Percentiles rank a stretch among this genome's conserved stretches.
Conservation (phyloP, 35 echinoderm and acorn worm genomes). For the Heliocidaris tuberculata region DNA sequence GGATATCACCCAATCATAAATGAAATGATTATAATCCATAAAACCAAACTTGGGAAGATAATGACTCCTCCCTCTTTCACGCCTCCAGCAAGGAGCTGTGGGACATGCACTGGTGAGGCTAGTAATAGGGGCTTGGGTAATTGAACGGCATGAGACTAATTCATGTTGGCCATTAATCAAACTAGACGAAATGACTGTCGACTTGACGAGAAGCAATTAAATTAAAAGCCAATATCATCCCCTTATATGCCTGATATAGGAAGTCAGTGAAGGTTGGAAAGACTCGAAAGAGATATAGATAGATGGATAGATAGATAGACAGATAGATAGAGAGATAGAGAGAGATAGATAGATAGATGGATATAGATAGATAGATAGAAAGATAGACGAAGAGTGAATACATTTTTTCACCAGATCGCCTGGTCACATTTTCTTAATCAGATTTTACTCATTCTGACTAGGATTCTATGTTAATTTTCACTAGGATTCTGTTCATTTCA, state of each 20-base stretch:
- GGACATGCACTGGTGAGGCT: background rate
- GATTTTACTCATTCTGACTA: too few species aligned
- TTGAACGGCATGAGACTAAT: slow-evolving; percentile 23
- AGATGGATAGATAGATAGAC: background rate
- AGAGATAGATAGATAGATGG: too few species aligned
- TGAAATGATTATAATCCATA: background rate
- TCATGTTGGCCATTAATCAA: slow-evolving; percentile 23
- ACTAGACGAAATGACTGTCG: background rate
- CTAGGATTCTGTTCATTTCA: too few species aligned
- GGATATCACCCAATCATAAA: background rate
- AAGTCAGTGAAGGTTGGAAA: background rate
- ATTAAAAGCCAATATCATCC: slow-evolving; percentile 15
- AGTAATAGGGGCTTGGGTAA: background rate
- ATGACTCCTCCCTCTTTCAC: too few species aligned
- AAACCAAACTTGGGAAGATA: background rate
- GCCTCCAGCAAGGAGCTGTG: background rate
- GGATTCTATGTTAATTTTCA: too few species aligned
- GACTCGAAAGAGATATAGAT: background rate
- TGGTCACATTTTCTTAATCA: too few species aligned
- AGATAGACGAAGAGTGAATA: background rate
- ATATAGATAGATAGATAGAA: background rate
- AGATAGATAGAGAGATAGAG: too few species aligned
- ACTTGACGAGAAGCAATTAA: slow-evolving; percentile 13
- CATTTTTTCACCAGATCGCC: too few species aligned
- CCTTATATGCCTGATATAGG: background rate